phyloP scores from a whole-genome alignment of 2,797 vertebrate genomes.

The Kryptolebias ocellatus region DNA sequence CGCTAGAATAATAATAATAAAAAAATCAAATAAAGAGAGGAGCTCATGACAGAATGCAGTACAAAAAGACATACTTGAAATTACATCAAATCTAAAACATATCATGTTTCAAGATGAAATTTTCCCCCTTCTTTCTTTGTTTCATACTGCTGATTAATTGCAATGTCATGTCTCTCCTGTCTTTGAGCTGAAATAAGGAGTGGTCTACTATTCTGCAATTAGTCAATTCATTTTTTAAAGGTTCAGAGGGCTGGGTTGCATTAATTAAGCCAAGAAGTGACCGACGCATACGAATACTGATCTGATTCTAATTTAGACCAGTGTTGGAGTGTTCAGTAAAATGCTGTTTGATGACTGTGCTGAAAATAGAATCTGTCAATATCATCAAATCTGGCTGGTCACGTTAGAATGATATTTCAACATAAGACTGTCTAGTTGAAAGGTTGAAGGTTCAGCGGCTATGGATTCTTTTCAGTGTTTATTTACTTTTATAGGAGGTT shows the following conservation, averaged over 20 bases:
- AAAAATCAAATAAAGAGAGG: conserved; percentile 49
- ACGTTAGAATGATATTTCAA: not conserved
- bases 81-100: conserved; percentile 30
- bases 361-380: conserved; percentile 37
- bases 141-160: conserved; percentile 6
- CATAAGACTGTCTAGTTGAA: not conserved
- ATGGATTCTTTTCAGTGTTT: not conserved
- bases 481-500: conserved; percentile 3
- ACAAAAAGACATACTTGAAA: conserved; percentile 42
- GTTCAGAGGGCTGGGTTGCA: conserved; percentile 50
- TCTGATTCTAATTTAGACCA: conserved; percentile 40
- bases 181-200: conserved; percentile 36
- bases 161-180: conserved; percentile 28
- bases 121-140: not conserved
- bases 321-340: conserved; percentile 31
- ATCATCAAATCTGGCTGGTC: conserved; percentile 25
- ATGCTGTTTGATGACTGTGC: conserved; percentile 29
- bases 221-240: conserved; percentile 63
- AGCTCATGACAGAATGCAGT: conserved; percentile 30
- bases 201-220: conserved; percentile 30
- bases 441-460: not conserved
- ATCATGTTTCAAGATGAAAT: conserved; percentile 14
- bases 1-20: conserved; percentile 17
- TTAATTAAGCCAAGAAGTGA: conserved; percentile 66
- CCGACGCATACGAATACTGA: conserved; percentile 54